Conservation (phyloP, 1,140 invertebrate genomes). For the Brachionus angularis region DNA sequence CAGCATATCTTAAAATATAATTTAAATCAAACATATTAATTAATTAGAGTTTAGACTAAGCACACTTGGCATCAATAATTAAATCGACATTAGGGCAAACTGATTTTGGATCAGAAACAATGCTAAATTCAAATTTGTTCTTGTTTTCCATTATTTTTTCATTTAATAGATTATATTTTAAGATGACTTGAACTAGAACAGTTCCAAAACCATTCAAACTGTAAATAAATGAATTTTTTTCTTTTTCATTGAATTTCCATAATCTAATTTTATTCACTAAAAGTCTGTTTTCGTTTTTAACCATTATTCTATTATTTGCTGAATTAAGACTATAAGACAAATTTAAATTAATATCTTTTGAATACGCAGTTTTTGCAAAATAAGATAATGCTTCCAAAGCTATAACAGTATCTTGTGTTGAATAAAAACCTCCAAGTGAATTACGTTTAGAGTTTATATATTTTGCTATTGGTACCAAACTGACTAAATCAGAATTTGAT, state of each 20-base stretch:
- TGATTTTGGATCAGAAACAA: not conserved
- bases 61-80: constrained; percentile 1
- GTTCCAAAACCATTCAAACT: constrained; percentile 6
- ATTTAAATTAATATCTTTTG: not conserved
- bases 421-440: constrained; percentile 73
- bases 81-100: not conserved
- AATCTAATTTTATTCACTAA: no score
- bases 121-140: constrained; percentile 33
- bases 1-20: constrained; percentile 4
- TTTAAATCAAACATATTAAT: not conserved
- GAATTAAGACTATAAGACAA: constrained; percentile 5
- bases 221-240: not conserved
- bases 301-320: no score
- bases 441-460: constrained; percentile 80
- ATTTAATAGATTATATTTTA: constrained; percentile 16
- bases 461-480: constrained; percentile 71
- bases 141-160: not conserved
- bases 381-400: constrained; percentile 58
- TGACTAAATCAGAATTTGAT: constrained; percentile 45
- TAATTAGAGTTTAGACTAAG: not conserved
- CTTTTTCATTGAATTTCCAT: constrained; percentile 5
- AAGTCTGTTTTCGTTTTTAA: not conserved
- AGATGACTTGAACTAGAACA: constrained; percentile 25
- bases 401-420: constrained; percentile 64
- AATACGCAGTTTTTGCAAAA: constrained; percentile 46